Percentiles rank a stretch among this genome's conserved stretches.
These are phyloP conservation scores for Atopsyche davidsoni DNA, from an alignment of 1,140 invertebrate genomes.

Conservation along the genomic window DNA sequence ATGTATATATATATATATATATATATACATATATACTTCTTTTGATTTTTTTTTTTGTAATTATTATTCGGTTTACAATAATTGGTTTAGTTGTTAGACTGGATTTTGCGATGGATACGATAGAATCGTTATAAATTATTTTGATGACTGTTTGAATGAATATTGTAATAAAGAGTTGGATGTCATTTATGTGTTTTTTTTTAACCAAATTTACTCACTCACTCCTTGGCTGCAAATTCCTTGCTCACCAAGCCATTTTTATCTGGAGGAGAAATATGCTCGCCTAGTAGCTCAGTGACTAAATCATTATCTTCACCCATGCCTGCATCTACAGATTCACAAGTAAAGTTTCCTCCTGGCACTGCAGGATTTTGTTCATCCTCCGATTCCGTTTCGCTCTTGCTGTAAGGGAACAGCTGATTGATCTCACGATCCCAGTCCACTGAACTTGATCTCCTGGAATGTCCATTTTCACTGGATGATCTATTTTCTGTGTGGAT, in stretches of 20 bases:
- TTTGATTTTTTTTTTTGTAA: conserved; percentile 28
- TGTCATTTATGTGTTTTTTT: too few relatives aligned
- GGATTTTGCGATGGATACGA: conserved; percentile 28
- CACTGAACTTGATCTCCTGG: conserved; percentile 38
- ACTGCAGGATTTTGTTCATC: conserved; percentile 17
- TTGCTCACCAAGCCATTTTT: too few relatives aligned
- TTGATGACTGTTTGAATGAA: conserved; percentile 53
- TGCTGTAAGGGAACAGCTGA: conserved; percentile 35
- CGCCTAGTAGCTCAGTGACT: too few relatives aligned
- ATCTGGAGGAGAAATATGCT: too few relatives aligned
- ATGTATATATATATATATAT: background rate
- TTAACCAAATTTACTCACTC: too few relatives aligned
- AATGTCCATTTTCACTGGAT: conserved; percentile 24
- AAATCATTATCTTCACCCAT: too few relatives aligned
- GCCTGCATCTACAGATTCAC: too few relatives aligned
- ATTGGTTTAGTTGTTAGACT: conserved; percentile 29
- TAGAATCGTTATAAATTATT: conserved; percentile 54
- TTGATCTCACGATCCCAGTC: conserved; percentile 42
- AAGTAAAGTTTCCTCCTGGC: too few relatives aligned
- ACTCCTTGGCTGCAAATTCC: too few relatives aligned
- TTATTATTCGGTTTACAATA: conserved; percentile 28
- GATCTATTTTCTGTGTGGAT: background rate
- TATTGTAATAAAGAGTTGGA: conserved; percentile 50
- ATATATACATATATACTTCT: conserved; percentile 5
- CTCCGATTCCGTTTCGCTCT: conserved; percentile 17